These are phyloP conservation scores for Sterrhoptilus dennistouni DNA, from an alignment of 2,113 vertebrate genomes.

Conservation along the genomic window DNA sequence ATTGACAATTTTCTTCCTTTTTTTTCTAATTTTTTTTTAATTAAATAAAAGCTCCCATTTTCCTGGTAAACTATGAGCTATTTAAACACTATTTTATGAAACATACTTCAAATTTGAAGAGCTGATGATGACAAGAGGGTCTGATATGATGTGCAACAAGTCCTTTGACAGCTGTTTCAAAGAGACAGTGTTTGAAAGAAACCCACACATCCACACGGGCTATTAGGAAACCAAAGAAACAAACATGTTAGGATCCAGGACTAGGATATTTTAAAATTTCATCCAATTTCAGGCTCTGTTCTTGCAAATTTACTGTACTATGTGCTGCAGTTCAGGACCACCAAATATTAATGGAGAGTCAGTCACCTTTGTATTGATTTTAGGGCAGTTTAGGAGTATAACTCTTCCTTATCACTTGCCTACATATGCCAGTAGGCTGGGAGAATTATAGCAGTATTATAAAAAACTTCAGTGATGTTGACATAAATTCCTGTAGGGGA, in stretches of 20 bases:
- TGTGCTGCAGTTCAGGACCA: not conserved
- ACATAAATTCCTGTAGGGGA: not conserved
- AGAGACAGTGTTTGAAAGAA: not conserved
- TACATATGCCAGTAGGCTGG: not conserved
- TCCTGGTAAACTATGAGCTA: not conserved
- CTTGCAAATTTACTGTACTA: not conserved
- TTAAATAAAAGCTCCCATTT: not conserved
- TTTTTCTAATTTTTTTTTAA: not conserved
- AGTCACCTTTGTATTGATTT: not conserved
- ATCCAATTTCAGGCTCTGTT: not conserved
- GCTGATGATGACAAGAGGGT: not conserved
- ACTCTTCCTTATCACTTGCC: not conserved
- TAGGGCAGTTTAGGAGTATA: not conserved
- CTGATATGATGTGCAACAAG: not conserved
- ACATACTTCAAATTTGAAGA: not conserved
- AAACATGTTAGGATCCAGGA: not conserved
- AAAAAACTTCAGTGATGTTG: not conserved
- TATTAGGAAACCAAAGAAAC: not conserved
- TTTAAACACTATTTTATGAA: not conserved
- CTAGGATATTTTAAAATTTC: not conserved
- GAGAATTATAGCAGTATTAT: not conserved
- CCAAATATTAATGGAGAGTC: not conserved
- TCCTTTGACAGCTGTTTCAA: not conserved
- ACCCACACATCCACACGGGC: not conserved
- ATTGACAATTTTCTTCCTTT: not conserved